Evolutionary conservation across 2,888 invertebrate species (phyloP), one percentile per base, ranked within the genome.

Genomic region (Punctoribates punctum): DNA sequence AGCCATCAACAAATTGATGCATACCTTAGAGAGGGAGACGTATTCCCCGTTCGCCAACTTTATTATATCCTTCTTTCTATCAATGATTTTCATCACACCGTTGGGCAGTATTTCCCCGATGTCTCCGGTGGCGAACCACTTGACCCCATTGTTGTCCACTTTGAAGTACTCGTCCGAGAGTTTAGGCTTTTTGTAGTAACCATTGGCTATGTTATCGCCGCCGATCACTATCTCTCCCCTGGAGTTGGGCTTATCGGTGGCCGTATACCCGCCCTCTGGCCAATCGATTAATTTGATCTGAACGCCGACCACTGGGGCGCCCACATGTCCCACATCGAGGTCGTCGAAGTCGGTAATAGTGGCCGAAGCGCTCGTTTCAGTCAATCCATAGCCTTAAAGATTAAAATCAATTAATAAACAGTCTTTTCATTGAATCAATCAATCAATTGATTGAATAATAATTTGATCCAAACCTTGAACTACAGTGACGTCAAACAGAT

Each of bases 11-110:
- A 3, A 51, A 6, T 51, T 17, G n/a, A 51, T 4, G 0, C 15
- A 72, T 57, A 97, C 95, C 86, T 96, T 96, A 79, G 96, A 96
- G 73, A 99, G 87, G 0, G 97, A 97, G 25, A 99, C 94, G 85
- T 99, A 99, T 85, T 99, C 99, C 79, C 99, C 99, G 38, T 94
- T 92, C 85, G 98, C 96, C 74, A 99, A 88, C 85, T 99, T 99
- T 54, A 99, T 96, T 81, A 99, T 88, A 86, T 99, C 98, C 86
- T 99, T 99, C 87, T 97, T 98, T 81, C 99, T 93, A 85, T 99
- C 98, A 81, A 99, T 96, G 82, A 99, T 96, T 86, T 92, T 93
- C 81, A 99, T 89, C 82, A 91, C 92, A 29, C 99, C 99, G 85
- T 99, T 97, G 57, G 88, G 87, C 82, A 96, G 92, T 82, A 97